Evolutionary conservation across 2,797 vertebrate genomes (phyloP).

Genomic region (Sparus aurata): DNA sequence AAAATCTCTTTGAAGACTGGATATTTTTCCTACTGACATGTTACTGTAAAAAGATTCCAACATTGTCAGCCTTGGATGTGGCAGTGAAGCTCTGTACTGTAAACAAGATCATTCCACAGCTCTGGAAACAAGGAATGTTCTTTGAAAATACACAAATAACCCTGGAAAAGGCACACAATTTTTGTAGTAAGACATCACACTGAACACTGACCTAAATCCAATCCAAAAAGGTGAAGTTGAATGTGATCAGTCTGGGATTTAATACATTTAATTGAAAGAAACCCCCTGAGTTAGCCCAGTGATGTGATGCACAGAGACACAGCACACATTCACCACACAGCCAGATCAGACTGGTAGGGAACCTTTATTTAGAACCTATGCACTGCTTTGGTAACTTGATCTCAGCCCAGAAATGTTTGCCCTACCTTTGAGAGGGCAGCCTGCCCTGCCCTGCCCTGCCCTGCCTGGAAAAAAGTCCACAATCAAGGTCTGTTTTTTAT

Average conservation of each 20-base stretch:
- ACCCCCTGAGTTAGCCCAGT: conserved; percentile 6
- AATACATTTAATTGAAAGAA: neutral
- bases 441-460: conserved; percentile 23
- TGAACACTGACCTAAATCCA: neutral
- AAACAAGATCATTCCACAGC: neutral
- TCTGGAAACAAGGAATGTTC: neutral
- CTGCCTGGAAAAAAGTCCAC: neutral
- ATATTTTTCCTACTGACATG: neutral
- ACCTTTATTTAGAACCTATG: conserved; percentile 77
- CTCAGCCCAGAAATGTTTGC: conserved; percentile 64
- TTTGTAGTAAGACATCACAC: neutral
- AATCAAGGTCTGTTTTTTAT: conserved; percentile 1
- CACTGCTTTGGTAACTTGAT: conserved; percentile 68
- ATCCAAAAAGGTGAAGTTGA: neutral
- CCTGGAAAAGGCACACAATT: neutral
- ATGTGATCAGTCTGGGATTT: neutral
- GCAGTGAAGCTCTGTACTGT: neutral
- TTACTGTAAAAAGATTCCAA: conserved; percentile 14
- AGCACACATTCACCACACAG: conserved; percentile 42
- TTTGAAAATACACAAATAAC: conserved; percentile 9
- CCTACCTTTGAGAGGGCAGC: conserved; percentile 50
- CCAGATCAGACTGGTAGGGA: conserved; percentile 64
- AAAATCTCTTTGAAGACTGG: conserved; percentile 39
- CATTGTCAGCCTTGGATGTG: neutral
- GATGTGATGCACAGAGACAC: conserved; percentile 21